Base-by-base conservation (phyloP, 2,888 invertebrate genomes). In the Melangyna quadrimaculata region DNA sequence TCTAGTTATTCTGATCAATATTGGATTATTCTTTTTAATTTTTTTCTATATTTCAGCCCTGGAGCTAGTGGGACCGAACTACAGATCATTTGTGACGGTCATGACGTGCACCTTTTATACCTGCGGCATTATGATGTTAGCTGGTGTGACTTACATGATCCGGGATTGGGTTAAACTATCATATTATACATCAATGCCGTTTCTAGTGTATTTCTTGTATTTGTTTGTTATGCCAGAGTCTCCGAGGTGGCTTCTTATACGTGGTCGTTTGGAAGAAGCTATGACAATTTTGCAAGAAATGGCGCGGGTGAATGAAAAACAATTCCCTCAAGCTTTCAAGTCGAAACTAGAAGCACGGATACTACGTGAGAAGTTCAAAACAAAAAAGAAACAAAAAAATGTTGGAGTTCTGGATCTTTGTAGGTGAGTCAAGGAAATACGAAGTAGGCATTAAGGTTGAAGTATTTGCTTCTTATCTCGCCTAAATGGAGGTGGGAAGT, bases 81-180 rank as follows among this genome's bases (percentile, higher is more conserved):
- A 97, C 91, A 94, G 98, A 88, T 97, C 97, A 0, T 97, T 98
- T 92, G 97, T 98, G 0, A 98, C 98, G 0, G 96, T 98, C 7
- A 95, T 98, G 95, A 97, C 97, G 0, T 97, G 98, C 89, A 94
- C 97, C 73, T 97, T 97, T 91, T 98, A 98, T 91, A 97, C 97
- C 0, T 93, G 96, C 88, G 97, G 97, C 3, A 93, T 98, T 87
- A 95, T 97, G 92, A 93, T 97, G 90, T 92, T 98, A 63, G 95
- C 98, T 0, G 95, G 95, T 22, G 95, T 98, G n/a, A 96, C 97
- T 4, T 98, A 97, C 90, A 92, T 97, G 73, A 94, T 98, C 53
- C 93, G 96, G 72, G 95, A 98, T 91, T 98, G 98, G 98, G 94
- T 96, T 83, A 93, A 94, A 35, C 93, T 98, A 1, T 95, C 97